Percentiles rank a stretch among this genome's conserved stretches.
Evolutionary conservation across 2,797 vertebrate genomes (phyloP).

Genomic region (Scolopax bukidnonensis): DNA sequence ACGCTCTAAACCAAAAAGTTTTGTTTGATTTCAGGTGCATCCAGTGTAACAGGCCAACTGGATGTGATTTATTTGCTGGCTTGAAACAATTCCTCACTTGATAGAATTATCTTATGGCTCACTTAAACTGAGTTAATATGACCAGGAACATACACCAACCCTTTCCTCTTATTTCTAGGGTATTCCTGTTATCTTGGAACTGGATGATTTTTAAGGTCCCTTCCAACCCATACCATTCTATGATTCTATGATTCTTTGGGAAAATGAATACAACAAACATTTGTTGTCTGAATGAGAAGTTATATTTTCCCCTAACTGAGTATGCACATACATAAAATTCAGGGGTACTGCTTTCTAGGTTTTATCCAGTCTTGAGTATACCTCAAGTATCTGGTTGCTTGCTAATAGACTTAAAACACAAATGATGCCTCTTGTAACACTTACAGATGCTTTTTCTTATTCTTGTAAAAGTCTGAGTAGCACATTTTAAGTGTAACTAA

Average conservation of each 20-base stretch:
- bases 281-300: background rate
- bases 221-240: no score
- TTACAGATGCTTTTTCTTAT: background rate
- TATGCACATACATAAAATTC: background rate
- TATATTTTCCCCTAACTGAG: background rate
- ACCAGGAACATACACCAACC: background rate
- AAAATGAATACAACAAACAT: background rate
- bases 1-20: background rate
- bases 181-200: background rate
- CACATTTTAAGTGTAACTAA: background rate
- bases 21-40: background rate
- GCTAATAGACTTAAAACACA: background rate
- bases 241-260: background rate
- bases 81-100: background rate
- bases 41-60: background rate
- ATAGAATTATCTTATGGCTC: background rate
- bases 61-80: background rate
- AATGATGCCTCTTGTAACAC: background rate
- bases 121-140: background rate
- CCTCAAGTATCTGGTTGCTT: background rate
- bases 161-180: background rate
- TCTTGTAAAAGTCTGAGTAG: background rate
- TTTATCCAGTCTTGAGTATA: background rate
- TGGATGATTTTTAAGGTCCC: no score
- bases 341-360: background rate